These are phyloP conservation scores for Troglohyphantes excavatus DNA, from an alignment of 2,888 invertebrate species.

Conservation along the genomic window DNA sequence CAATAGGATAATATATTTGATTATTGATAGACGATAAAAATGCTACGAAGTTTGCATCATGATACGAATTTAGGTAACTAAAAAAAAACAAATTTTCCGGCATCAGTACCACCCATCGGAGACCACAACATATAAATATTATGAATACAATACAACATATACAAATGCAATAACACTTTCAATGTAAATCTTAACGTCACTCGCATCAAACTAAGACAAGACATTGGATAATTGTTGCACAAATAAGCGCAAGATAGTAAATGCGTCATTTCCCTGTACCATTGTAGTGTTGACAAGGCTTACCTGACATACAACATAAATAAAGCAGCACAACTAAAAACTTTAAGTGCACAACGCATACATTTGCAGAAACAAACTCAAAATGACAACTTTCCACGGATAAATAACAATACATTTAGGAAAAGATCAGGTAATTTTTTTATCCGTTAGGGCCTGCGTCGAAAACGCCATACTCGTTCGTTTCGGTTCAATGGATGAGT, in stretches of 20 bases:
- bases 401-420: neutral
- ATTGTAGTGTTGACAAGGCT: constrained; percentile 20
- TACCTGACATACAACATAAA: constrained; percentile 2
- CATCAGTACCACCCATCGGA: neutral
- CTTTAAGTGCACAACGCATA: neutral
- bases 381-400: neutral
- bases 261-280: constrained; percentile 47
- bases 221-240: neutral
- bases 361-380: neutral
- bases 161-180: neutral
- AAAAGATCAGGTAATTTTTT: neutral
- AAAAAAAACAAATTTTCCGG: neutral
- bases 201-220: neutral
- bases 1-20: no score
- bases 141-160: neutral
- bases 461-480: constrained; percentile 41
- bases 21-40: neutral
- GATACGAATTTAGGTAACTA: neutral
- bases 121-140: neutral
- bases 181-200: neutral
- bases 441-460: constrained; percentile 50
- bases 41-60: neutral
- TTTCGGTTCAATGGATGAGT: neutral
- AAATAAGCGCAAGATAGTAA: constrained; percentile 5
- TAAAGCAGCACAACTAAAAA: neutral